Evolutionary conservation across 2,888 invertebrate genomes (phyloP), one percentile per base, ranked within the genome.

Genomic region (Agapostemon virescens): DNA sequence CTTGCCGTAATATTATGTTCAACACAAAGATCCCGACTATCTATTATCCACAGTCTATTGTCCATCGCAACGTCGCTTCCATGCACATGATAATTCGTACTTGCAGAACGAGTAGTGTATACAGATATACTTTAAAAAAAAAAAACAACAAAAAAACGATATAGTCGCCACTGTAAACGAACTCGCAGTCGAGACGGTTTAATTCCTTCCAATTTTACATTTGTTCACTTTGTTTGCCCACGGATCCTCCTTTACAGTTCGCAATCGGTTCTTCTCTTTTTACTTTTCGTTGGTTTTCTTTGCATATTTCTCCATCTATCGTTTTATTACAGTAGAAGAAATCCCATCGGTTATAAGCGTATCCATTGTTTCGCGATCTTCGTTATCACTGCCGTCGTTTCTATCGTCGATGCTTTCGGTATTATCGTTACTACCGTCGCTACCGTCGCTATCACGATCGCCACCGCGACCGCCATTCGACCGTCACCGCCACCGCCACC

Each of bases 381-480:
- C 40, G 75, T 77, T 77, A 76, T 77, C 82, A 64, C 76, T 67
- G 38, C 38, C 82, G 78, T 69, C 69, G 69, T 69, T 80, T 45
- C 67, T 77, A 58, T 63, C 79, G 71, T 81, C 77, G 74, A 77
- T 84, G 69, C 63, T 63, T 38, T 68, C 58, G 64, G 70, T 81
- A 58, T 75, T 80, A 69, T 74, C 79, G 67, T 52, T 42, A 69
- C 67, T 71, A 78, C 69, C 74, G 83, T 71, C 85, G 79, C 68
- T 82, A 66, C 69, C 80, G 72, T 58, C 69, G 78, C 63, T 69
- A 95, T 95, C 94, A 96, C 71, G 69, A 76, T 73, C 81, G 61
- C 85, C 70, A 70, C 72, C 69, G 52, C 80, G 72, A 74, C 76
- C 78, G 69, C 78, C 84, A 69, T 71, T 73, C 81, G 67, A 74